Percentiles rank a stretch among this genome's conserved stretches.
Evolutionary conservation across 2,888 invertebrate species (phyloP).

Genomic region (Mongoloraphidia duomilia): DNA sequence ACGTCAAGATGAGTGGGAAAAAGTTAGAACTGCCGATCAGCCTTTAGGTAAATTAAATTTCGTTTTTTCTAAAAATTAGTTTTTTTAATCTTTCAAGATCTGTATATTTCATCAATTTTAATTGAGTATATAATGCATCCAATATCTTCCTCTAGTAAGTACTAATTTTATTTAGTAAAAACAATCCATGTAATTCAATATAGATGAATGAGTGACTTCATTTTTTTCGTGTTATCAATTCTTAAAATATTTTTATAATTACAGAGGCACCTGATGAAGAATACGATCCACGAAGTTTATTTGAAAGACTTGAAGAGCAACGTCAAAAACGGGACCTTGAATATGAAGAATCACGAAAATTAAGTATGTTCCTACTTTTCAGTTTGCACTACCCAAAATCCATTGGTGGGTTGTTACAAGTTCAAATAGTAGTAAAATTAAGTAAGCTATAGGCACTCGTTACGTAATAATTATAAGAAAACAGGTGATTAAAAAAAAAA

Average conservation of each 20-base stretch:
- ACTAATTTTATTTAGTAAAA: too few relatives aligned
- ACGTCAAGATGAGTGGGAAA: constrained; percentile 95
- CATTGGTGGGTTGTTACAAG: background rate
- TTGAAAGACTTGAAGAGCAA: constrained; percentile 84
- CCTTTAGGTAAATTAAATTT: constrained; percentile 53
- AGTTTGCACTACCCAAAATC: background rate
- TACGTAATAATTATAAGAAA: background rate
- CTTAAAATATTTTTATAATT: constrained; percentile 16
- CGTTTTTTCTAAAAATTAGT: background rate
- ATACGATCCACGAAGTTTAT: constrained; percentile 75
- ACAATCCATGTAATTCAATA: background rate
- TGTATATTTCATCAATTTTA: background rate
- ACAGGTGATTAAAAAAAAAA: background rate
- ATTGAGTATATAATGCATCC: background rate
- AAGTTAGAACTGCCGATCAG: constrained; percentile 79
- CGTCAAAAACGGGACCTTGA: constrained; percentile 83
- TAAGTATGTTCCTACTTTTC: constrained; percentile 51
- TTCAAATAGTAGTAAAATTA: too few relatives aligned
- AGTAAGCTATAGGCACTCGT: too few relatives aligned
- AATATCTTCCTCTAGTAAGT: background rate
- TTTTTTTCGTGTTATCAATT: constrained; percentile 5
- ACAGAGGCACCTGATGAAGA: constrained; percentile 79
- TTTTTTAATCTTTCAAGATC: constrained; percentile 1
- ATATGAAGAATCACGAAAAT: constrained; percentile 86
- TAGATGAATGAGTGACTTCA: constrained; percentile 8